Evolutionary conservation across 2,113 vertebrate genomes (phyloP).

Genomic region (Mohoua ochrocephala): DNA sequence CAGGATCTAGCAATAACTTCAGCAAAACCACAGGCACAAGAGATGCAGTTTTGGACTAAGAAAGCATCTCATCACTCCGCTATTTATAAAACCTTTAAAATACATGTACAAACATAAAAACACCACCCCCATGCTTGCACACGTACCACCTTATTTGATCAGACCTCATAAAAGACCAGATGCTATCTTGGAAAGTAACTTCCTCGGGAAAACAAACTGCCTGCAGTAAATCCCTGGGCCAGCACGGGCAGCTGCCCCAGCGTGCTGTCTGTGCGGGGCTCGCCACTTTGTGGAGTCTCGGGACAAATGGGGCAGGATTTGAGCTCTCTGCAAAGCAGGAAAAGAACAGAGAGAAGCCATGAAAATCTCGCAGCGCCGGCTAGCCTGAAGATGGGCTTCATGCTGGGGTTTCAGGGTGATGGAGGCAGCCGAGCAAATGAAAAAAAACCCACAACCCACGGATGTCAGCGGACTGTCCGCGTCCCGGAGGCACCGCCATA

Average conservation of each 20-base stretch:
- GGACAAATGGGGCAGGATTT: neutral
- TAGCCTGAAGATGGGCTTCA: neutral
- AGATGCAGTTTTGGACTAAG: neutral
- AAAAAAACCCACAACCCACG: neutral
- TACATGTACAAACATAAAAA: slow-evolving; percentile 4
- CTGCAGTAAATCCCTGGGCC: neutral
- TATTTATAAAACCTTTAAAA: slow-evolving; percentile 32
- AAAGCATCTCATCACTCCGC: neutral
- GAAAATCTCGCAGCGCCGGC: neutral
- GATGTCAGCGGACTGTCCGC: slow-evolving; percentile 22
- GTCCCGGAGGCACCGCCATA: neutral
- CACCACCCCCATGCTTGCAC: neutral
- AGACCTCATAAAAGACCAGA: slow-evolving; percentile 34
- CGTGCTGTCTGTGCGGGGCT: fast-evolving
- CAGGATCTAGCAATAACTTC: neutral
- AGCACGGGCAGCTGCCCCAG: neutral
- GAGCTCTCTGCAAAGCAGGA: neutral
- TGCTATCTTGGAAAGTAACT: slow-evolving; percentile 22
- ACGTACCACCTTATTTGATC: slow-evolving; percentile 38
- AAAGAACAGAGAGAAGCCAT: neutral
- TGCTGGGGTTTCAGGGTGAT: neutral
- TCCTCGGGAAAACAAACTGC: slow-evolving; percentile 30
- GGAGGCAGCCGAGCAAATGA: neutral
- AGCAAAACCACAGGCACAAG: neutral
- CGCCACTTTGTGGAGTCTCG: neutral